A percentile compares a stretch with the other conserved stretches of the same genome.
phyloP scores from a whole-genome alignment of 2,113 vertebrate genomes.

The Salvelinus fontinalis region DNA sequence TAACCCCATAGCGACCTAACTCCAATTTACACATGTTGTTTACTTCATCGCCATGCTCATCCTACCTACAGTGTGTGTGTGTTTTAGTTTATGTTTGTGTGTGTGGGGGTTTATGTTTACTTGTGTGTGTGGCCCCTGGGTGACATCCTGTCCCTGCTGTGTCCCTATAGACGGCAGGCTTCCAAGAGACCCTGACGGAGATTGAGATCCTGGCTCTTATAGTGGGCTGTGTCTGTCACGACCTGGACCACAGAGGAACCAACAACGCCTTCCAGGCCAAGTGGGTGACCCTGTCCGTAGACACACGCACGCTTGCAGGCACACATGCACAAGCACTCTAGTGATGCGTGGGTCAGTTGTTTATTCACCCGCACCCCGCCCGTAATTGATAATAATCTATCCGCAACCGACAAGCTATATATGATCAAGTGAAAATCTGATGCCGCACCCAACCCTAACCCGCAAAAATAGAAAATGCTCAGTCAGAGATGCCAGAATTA shows the following conservation, averaged over 20 bases:
- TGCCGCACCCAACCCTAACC: too few relatives aligned
- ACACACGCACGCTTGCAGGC: background rate
- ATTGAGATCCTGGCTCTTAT: constrained; percentile 96
- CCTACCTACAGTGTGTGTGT: background rate
- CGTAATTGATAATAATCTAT: too few relatives aligned
- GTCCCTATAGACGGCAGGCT: constrained; percentile 85
- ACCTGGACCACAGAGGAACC: constrained; percentile 98
- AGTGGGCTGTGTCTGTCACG: constrained; percentile 97
- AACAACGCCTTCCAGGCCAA: constrained; percentile 99
- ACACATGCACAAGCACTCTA: background rate
- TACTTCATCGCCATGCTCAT: background rate
- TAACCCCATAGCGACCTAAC: constrained; percentile 52
- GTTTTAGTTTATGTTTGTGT: too few relatives aligned
- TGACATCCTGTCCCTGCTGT: constrained; percentile 34
- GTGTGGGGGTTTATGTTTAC: background rate
- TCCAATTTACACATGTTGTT: background rate
- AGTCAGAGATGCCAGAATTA: too few relatives aligned
- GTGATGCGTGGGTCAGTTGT: too few relatives aligned
- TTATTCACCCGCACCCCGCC: too few relatives aligned
- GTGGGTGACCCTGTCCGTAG: constrained; percentile 74
- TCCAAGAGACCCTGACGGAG: constrained; percentile 94
- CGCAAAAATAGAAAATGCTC: too few relatives aligned
- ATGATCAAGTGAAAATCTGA: too few relatives aligned
- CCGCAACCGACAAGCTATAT: too few relatives aligned
- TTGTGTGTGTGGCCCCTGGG: background rate